These are phyloP conservation scores for Muscina levida DNA, from an alignment of 2,888 invertebrate species.

Conservation along the genomic window DNA sequence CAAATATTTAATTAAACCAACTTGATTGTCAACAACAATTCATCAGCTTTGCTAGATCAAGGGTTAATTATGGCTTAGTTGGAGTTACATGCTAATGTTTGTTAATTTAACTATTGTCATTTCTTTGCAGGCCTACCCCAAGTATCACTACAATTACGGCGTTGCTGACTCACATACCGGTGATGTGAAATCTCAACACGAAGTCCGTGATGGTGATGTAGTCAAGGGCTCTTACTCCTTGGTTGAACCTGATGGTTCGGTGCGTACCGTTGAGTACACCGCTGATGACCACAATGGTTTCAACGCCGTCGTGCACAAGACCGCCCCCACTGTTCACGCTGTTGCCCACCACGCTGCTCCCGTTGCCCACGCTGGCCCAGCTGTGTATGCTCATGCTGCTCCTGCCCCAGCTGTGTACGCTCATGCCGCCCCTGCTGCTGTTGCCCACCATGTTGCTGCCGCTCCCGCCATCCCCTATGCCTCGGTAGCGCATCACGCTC, in stretches of 20 bases:
- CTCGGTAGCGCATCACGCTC: slow-evolving; percentile 75
- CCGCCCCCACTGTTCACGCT: slow-evolving; percentile 77
- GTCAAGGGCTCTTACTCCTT: slow-evolving; percentile 80
- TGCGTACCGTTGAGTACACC: slow-evolving; percentile 80
- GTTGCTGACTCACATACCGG: slow-evolving; percentile 79
- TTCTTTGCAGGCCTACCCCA: slow-evolving; percentile 76
- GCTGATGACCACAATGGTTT: slow-evolving; percentile 80
- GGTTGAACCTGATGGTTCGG: slow-evolving; percentile 80
- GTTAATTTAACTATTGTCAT: slow-evolving; percentile 1
- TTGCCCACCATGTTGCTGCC: slow-evolving; percentile 75
- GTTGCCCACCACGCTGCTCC: slow-evolving; percentile 71
- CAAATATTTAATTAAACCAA: slow-evolving; percentile 16
- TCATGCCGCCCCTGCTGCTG: slow-evolving; percentile 75
- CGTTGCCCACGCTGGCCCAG: slow-evolving; percentile 68
- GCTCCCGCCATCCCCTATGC: slow-evolving; percentile 75
- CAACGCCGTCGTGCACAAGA: slow-evolving; percentile 80
- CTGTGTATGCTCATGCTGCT: slow-evolving; percentile 65
- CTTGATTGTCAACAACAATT: slow-evolving; percentile 8
- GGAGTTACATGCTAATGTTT: background rate
- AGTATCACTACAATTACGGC: slow-evolving; percentile 80
- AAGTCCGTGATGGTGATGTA: slow-evolving; percentile 80
- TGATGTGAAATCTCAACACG: slow-evolving; percentile 80
- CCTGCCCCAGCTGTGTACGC: slow-evolving; percentile 70
- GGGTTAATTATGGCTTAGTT: background rate
- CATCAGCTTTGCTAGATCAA: background rate